Evolutionary conservation across 1,140 invertebrate species (phyloP).

Genomic region (Drosophila melanica): DNA sequence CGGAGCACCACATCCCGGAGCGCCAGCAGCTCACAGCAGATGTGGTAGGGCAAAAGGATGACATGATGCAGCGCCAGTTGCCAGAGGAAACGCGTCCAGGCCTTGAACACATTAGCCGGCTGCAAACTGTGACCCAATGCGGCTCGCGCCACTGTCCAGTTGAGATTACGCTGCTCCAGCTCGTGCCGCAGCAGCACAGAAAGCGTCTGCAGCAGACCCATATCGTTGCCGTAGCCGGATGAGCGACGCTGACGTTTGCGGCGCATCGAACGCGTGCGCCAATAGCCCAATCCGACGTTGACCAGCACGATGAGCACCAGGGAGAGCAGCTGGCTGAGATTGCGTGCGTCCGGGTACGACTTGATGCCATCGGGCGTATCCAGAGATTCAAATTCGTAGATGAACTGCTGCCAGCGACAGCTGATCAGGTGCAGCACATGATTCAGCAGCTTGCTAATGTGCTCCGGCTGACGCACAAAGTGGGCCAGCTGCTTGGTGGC

Average conservation of each 20-base stretch:
- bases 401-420: slow-evolving; percentile 92
- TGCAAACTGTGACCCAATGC: slow-evolving; percentile 83
- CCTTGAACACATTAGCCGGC: slow-evolving; percentile 81
- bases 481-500: slow-evolving; percentile 56
- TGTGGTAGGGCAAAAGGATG: slow-evolving; percentile 80
- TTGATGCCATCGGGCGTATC: slow-evolving; percentile 85
- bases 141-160: slow-evolving; percentile 62
- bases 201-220: slow-evolving; percentile 52
- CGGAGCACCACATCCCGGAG: slow-evolving; percentile 75
- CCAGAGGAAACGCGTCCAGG: slow-evolving; percentile 71
- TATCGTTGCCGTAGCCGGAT: slow-evolving; percentile 36
- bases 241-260: slow-evolving; percentile 55
- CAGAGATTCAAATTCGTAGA: slow-evolving; percentile 90
- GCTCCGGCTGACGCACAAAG: slow-evolving; percentile 86
- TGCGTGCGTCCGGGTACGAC: slow-evolving; percentile 43
- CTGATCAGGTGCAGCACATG: slow-evolving; percentile 88
- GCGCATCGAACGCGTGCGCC: slow-evolving; percentile 42
- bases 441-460: slow-evolving; percentile 88
- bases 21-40: slow-evolving; percentile 84
- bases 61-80: slow-evolving; percentile 73
- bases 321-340: slow-evolving; percentile 67
- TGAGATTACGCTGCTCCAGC: slow-evolving; percentile 73
- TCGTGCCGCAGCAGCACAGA: slow-evolving; percentile 84
- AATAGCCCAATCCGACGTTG: slow-evolving; percentile 69
- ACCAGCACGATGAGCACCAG: slow-evolving; percentile 71